Conservation (phyloP, 2,113 vertebrate species). For the Pluvialis apricaria region DNA sequence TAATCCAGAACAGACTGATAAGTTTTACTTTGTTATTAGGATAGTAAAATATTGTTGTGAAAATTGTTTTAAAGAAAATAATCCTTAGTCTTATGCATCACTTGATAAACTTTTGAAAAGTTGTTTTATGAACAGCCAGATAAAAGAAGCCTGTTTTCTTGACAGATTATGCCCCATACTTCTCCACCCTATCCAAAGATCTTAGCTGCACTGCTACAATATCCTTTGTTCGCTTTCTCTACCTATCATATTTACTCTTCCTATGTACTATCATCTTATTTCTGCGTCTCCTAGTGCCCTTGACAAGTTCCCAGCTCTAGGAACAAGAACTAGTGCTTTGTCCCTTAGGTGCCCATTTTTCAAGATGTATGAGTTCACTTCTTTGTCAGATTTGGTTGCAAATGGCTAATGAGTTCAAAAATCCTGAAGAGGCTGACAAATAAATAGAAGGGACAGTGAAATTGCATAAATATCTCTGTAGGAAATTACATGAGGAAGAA, state of each 20-base stretch:
- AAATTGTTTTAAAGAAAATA: background rate
- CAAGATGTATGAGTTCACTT: background rate
- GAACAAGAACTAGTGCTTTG: background rate
- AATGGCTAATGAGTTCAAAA: background rate
- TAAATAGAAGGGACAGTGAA: background rate
- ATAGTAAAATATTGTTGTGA: background rate
- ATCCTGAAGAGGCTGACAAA: background rate
- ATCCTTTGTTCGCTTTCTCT: background rate
- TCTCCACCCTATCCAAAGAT: background rate
- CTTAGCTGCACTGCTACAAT: fast-evolving
- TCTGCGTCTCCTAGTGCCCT: background rate
- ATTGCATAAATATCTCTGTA: background rate
- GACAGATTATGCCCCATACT: background rate
- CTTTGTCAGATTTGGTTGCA: background rate
- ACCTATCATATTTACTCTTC: background rate
- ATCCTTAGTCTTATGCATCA: background rate
- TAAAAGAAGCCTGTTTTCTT: background rate
- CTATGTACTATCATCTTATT: background rate
- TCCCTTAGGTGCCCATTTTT: background rate
- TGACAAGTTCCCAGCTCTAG: background rate
- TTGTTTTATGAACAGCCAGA: background rate
- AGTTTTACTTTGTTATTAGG: background rate
- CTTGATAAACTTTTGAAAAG: background rate
- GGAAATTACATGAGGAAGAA: background rate
- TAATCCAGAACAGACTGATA: background rate